Percentiles rank a stretch among this genome's conserved stretches.
Conservation (phyloP, 2,113 vertebrate species). For the Symphodus melops region DNA sequence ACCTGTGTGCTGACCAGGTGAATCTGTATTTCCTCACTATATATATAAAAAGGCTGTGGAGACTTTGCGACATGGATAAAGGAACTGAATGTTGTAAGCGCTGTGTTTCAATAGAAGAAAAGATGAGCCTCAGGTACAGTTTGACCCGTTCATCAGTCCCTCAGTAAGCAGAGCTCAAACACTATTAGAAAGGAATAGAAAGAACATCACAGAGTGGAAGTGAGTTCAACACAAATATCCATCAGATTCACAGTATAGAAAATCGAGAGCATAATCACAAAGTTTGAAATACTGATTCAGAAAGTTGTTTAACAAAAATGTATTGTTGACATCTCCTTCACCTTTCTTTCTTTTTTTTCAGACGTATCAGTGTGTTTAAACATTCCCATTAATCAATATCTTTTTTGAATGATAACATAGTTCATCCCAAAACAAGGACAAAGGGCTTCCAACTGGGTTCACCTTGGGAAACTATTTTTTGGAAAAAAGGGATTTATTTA, state of each 20-base stretch:
- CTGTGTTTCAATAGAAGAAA: not conserved
- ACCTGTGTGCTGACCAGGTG: not conserved
- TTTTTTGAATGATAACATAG: not conserved
- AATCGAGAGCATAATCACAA: too few relatives aligned
- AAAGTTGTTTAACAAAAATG: too few relatives aligned
- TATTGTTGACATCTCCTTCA: too few relatives aligned
- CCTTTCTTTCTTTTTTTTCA: too few relatives aligned
- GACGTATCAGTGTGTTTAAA: not conserved
- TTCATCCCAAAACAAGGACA: not conserved
- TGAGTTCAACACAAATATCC: too few relatives aligned
- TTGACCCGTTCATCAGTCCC: not conserved
- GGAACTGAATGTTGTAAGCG: not conserved
- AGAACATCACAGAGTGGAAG: not conserved
- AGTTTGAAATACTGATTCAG: too few relatives aligned
- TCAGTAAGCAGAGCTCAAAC: not conserved
- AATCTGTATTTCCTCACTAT: not conserved
- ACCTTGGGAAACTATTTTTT: slow-evolving; percentile 27
- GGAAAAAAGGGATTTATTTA: slow-evolving; percentile 19
- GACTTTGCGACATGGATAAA: not conserved
- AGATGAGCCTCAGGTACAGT: not conserved
- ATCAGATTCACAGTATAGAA: too few relatives aligned
- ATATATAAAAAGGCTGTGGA: not conserved
- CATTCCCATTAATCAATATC: slow-evolving; percentile 4
- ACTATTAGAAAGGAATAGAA: not conserved
- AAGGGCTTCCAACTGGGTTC: slow-evolving; percentile 47